phyloP scores from a whole-genome alignment of 1,140 invertebrate species.

The Eueides isabella region DNA sequence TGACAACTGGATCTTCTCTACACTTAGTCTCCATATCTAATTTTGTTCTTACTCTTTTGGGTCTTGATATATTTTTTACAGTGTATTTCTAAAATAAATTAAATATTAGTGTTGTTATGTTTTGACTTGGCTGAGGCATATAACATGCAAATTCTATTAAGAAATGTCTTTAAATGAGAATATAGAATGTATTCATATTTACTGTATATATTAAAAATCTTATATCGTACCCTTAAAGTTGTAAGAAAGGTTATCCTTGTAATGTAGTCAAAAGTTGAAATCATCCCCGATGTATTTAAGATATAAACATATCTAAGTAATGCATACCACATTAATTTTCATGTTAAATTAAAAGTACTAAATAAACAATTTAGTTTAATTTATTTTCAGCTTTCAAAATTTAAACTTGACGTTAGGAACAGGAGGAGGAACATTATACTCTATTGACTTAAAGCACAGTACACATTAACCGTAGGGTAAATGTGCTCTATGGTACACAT shows the following conservation, averaged over 20 bases:
- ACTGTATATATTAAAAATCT: too few species aligned
- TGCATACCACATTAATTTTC: background rate
- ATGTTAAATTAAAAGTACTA: background rate
- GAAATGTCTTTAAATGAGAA: too few species aligned
- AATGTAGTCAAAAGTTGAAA: background rate
- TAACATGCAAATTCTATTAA: too few species aligned
- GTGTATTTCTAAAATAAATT: conserved; percentile 44
- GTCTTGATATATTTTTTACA: conserved; percentile 36
- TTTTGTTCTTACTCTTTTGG: conserved; percentile 51
- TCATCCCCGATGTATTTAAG: background rate
- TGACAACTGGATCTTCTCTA: conserved; percentile 86
- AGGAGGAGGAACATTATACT: too few species aligned
- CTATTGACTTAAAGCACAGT: too few species aligned
- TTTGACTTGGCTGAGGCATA: too few species aligned
- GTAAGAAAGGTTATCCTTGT: background rate
- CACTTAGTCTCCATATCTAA: conserved; percentile 77
- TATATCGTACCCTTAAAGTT: conserved; percentile 23
- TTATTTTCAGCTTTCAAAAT: background rate
- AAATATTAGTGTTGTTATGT: background rate
- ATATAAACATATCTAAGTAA: background rate
- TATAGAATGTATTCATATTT: too few species aligned
- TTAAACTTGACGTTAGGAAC: background rate
- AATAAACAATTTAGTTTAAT: background rate
- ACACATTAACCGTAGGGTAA: too few species aligned
- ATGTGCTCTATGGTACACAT: too few species aligned